Base-by-base conservation (phyloP, 2,113 vertebrate species). In the Loxodonta africana region DNA sequence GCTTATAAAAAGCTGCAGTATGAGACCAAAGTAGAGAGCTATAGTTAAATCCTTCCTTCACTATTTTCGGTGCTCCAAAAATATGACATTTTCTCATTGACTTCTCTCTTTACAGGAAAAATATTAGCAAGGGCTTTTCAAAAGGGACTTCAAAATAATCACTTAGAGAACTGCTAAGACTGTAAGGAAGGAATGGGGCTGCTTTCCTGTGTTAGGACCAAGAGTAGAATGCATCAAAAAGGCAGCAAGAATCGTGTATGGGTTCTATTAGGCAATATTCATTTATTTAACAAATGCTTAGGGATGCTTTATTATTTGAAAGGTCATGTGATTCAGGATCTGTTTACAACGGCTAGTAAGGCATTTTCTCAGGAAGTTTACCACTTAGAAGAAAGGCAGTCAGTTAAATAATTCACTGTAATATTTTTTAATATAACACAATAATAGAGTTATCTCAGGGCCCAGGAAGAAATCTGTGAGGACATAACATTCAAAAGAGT, bases 91-190 rank as follows among this genome's bases (percentile, higher is more conserved):
- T 96, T 83, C 82, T 88, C 88, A 67, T 30, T 78, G 62, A 82
- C n/a, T 78, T 96, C 67, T 77, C 4, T 88, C 53, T 92, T 92
- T 81, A 82, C 1, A 93, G 62, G 83, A 95, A 96, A 94, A 94
- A 90, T 91, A 86, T 87, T 82, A 95, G 33, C 57, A 95, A 93
- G 14, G 17, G 89, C 41, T 91, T 67, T 95, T 97, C 85, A 91
- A 97, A 97, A 73, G 57, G 86, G 95, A 91, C 93, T 87, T 95
- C 69, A 91, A 91, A 96, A 95, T 88, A 95, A 83, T 96, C 37
- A 67, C n/a, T 51, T 89, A 81, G 3, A 96, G 78, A 94, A 97
- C 96, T 91, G 95, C 80, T 86, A 91, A 96, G 48, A 93, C 44
- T 73, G 26, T 48, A 62, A 69, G 30, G 62, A 80, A 94, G 69